Evolutionary conservation across 2,113 vertebrate species (phyloP).

Genomic region (Prolemur simus): DNA sequence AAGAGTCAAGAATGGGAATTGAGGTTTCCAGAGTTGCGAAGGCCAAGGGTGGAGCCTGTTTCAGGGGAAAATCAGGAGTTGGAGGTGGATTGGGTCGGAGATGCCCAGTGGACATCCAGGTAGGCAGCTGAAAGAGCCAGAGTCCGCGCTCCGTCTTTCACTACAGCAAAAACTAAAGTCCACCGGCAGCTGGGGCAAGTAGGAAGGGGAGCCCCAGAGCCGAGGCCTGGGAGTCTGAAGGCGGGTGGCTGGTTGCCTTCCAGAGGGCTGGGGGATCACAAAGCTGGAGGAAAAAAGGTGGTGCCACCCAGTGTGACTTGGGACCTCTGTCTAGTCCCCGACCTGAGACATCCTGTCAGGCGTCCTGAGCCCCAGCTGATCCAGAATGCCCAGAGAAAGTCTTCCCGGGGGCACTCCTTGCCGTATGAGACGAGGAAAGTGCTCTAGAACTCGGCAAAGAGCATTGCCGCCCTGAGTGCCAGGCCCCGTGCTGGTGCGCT

Average conservation of each 20-base stretch:
- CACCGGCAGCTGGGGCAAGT: neutral
- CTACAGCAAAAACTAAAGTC: neutral
- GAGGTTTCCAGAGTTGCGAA: neutral
- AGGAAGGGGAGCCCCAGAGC: neutral
- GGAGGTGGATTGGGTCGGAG: neutral
- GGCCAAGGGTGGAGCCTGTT: neutral
- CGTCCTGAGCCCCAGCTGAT: neutral
- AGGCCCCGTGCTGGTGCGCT: accelerated
- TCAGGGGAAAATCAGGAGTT: neutral
- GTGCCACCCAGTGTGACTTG: neutral
- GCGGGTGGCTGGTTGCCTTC: neutral
- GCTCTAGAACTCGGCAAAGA: neutral
- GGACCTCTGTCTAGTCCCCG: neutral
- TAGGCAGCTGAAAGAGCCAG: neutral
- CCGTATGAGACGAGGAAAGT: neutral
- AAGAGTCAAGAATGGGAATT: neutral
- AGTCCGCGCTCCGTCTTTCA: neutral
- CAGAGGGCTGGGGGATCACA: neutral
- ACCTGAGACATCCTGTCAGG: neutral
- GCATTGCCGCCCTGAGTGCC: neutral
- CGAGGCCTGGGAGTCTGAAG: neutral
- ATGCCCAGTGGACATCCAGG: neutral
- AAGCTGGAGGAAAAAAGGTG: neutral
- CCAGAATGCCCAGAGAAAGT: neutral
- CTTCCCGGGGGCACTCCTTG: neutral